Conservation (phyloP, 2,113 vertebrate species). For the Eira barbara region DNA sequence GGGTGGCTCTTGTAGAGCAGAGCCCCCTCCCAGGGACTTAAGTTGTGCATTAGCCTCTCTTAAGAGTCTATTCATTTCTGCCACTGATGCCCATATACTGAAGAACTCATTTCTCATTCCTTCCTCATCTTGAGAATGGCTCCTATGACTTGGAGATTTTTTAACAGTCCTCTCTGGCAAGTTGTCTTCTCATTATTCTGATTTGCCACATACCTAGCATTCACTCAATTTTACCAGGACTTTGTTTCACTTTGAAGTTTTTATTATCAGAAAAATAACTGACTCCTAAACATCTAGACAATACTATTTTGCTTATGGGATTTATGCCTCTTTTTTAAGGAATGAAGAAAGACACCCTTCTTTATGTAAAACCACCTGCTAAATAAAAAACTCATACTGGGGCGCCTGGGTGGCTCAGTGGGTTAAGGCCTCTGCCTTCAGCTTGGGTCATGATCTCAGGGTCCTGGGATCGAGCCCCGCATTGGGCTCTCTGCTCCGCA, state of each 20-base stretch:
- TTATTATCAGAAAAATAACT: conserved; percentile 13
- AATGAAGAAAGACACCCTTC: not conserved
- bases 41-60: not conserved
- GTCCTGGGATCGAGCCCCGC: too few relatives aligned
- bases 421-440: too few relatives aligned
- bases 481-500: too few relatives aligned
- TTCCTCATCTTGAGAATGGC: not conserved
- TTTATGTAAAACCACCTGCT: not conserved
- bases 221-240: not conserved
- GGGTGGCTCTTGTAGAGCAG: not conserved
- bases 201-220: not conserved
- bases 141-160: not conserved
- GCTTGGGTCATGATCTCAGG: too few relatives aligned
- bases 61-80: not conserved
- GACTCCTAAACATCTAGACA: not conserved
- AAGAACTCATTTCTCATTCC: not conserved
- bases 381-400: not conserved
- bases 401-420: too few relatives aligned
- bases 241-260: not conserved
- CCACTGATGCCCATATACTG: not conserved
- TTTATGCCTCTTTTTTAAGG: not conserved
- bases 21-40: not conserved
- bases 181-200: not conserved
- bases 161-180: not conserved
- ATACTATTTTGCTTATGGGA: not conserved